These are phyloP conservation scores for Sceloporus tristichus DNA, from an alignment of 2,113 vertebrate species.

Conservation along the genomic window DNA sequence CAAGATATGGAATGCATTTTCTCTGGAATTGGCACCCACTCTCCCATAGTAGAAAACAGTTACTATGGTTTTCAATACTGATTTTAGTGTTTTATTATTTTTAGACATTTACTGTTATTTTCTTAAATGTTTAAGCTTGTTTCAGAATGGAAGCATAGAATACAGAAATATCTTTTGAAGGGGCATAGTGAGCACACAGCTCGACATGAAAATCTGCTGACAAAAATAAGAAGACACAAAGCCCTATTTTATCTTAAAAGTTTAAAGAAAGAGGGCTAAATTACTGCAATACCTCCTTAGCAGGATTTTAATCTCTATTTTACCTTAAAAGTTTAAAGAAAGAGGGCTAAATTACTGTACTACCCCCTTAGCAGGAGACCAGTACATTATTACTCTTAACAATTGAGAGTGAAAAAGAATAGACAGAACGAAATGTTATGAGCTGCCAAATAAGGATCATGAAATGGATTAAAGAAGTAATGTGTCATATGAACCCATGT, in stretches of 20 bases:
- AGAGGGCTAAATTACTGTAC: background rate
- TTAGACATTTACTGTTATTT: too few relatives aligned
- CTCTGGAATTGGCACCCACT: too few relatives aligned
- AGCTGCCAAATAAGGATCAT: background rate
- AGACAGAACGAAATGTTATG: background rate
- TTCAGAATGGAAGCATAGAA: too few relatives aligned
- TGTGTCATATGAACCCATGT: background rate
- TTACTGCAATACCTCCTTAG: background rate
- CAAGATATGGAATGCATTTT: too few relatives aligned
- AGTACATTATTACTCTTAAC: background rate
- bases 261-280: background rate
- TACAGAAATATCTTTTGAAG: too few relatives aligned
- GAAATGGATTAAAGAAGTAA: background rate
- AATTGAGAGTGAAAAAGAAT: background rate
- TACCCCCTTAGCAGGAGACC: background rate
- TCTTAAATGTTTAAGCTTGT: too few relatives aligned
- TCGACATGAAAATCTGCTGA: too few relatives aligned
- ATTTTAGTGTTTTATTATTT: too few relatives aligned
- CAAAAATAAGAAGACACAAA: too few relatives aligned
- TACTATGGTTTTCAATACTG: too few relatives aligned
- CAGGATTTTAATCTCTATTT: background rate
- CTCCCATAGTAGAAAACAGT: too few relatives aligned
- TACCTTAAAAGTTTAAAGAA: background rate
- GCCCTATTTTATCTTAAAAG: background rate
- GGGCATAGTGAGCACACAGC: too few relatives aligned